Base-by-base conservation (phyloP, 2,888 invertebrate genomes). In the Resseliella maxima region DNA sequence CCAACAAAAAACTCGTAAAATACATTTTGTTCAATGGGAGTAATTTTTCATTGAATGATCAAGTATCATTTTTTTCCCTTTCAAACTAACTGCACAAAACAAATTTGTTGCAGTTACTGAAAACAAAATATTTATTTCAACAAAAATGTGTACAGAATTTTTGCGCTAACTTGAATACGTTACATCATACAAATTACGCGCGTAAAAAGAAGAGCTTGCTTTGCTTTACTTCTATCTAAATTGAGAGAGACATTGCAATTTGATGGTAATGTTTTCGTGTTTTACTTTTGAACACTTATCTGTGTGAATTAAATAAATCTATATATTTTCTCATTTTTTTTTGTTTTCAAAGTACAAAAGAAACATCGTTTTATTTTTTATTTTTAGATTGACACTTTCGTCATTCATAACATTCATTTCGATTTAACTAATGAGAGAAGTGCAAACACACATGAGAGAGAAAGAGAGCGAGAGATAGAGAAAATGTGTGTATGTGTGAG, bases 301-400 rank as follows among this genome's bases (percentile, higher is more conserved):
- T 27, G 3, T 59, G 5, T 59, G 24, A 15, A 50, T 50, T 50
- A 50, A 24, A 59, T 59, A 59, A 59, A 24, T 50, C 50, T 50
- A 8, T 41, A 5, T 41, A 5, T n/a, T 41, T 12, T 41, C 41
- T 41, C 5, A 2, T 50, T 50, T 72, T 72, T 72, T 72, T 31
- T 31, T 72, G 72, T 72, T 72, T 72, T 31, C 31, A 31, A n/a
- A 72, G 72, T 35, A 72, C 72, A 72, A 72, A 31, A 72, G 72
- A 72, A 31, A 72, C 72, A 72, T 31, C 72, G 59, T 59, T n/a
- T 59, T 50, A 15, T 50, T 72, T 72, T 72, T 72, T 72, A 72
- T 72, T 72, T 72, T 72, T 72, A 72, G 72, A 72, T 35, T 72
- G 72, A 72, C 72, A 72, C 10, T 72, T 72, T 72, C 72, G 72